A percentile compares a stretch with the other conserved stretches of the same genome.
Evolutionary conservation across 2,113 vertebrate species (phyloP).

Genomic region (Carlito syrichta): DNA sequence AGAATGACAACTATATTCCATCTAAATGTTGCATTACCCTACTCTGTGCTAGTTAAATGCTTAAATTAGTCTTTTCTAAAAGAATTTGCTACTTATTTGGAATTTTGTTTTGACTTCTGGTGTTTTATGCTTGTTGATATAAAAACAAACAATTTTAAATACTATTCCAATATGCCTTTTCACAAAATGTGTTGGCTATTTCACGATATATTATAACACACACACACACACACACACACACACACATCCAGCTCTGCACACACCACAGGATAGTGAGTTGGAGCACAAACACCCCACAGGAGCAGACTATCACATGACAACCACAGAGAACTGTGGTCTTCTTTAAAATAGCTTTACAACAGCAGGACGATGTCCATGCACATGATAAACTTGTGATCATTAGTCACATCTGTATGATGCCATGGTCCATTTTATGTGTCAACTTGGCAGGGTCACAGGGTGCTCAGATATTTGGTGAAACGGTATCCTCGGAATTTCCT

Average conservation of each 20-base stretch:
- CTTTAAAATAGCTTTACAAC: no score
- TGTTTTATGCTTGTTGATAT: not conserved
- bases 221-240: not conserved
- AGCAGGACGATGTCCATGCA: not conserved
- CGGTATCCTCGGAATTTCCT: not conserved
- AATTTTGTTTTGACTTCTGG: not conserved
- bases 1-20: not conserved
- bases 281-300: fast-evolving
- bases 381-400: fast-evolving
- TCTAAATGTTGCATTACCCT: not conserved
- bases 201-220: not conserved
- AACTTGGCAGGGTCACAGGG: not conserved
- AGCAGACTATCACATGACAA: fast-evolving
- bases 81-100: not conserved
- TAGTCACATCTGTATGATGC: not conserved
- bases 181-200: not conserved
- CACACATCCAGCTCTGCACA: fast-evolving
- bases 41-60: not conserved
- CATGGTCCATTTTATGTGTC: not conserved
- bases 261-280: fast-evolving
- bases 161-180: not conserved
- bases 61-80: not conserved
- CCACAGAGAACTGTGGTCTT: fast-evolving
- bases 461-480: not conserved
- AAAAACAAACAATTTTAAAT: not conserved